Conservation (phyloP, 2,888 invertebrate species). For the Itoplectis maculator region DNA sequence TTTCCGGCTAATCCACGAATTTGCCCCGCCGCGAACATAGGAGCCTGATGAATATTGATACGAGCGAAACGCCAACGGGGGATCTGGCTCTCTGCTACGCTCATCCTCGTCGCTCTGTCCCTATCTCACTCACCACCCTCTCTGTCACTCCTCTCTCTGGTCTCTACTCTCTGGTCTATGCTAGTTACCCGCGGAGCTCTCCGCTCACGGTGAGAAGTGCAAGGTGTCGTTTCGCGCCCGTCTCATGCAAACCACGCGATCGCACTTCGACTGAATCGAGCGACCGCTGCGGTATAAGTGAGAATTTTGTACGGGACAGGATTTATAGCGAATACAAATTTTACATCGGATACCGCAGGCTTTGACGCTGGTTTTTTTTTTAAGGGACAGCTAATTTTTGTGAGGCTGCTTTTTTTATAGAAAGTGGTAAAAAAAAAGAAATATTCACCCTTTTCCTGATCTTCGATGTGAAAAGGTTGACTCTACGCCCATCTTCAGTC, state of each 20-base stretch:
- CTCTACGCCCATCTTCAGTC: too few species aligned
- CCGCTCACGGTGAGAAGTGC: conserved; percentile 74
- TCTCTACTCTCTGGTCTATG: conserved; percentile 41
- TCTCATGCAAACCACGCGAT: conserved; percentile 30
- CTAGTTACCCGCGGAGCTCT: conserved; percentile 29
- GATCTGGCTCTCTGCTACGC: conserved; percentile 48
- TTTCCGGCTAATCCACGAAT: conserved; percentile 83
- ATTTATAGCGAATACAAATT: background rate
- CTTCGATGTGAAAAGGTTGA: too few species aligned
- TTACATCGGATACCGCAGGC: background rate
- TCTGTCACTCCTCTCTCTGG: too few species aligned
- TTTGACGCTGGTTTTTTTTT: background rate
- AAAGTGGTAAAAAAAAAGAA: too few species aligned
- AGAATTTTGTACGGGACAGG: background rate
- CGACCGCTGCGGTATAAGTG: background rate
- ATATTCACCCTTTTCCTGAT: too few species aligned
- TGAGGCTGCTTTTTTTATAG: too few species aligned
- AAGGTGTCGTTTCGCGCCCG: conserved; percentile 74
- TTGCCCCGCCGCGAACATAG: conserved; percentile 83
- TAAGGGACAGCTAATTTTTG: too few species aligned
- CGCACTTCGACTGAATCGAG: conserved; percentile 6
- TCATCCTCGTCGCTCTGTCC: conserved; percentile 32
- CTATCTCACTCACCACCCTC: conserved; percentile 32
- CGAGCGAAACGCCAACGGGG: conserved; percentile 67
- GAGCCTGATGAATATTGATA: conserved; percentile 85